phyloP scores from a whole-genome alignment of 2,888 invertebrate species.

The Calameuta filiformis region DNA sequence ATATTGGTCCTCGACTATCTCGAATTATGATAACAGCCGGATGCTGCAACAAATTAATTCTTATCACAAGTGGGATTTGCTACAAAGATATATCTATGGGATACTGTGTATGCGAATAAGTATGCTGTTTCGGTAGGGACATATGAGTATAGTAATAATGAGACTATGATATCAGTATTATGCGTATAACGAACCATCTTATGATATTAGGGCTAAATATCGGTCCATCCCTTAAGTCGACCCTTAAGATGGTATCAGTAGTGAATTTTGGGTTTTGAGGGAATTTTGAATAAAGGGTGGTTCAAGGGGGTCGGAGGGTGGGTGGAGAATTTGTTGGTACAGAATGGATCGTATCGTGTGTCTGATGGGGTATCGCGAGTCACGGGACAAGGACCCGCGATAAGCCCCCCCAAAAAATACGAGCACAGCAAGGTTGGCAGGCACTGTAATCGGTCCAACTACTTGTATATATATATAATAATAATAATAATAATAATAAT shows the following conservation, averaged over 20 bases:
- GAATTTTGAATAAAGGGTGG: slow-evolving; percentile 1
- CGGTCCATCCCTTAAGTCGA: slow-evolving; percentile 48
- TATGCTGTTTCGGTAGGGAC: slow-evolving; percentile 5
- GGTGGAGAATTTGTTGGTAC: neutral
- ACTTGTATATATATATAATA: slow-evolving; percentile 32
- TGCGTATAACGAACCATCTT: slow-evolving; percentile 13
- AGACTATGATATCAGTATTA: slow-evolving; percentile 16
- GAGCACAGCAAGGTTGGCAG: slow-evolving; percentile 58
- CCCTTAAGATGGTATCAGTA: slow-evolving; percentile 25
- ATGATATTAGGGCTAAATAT: slow-evolving; percentile 21
- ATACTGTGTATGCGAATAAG: neutral
- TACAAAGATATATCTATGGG: neutral
- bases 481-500: too few species aligned
- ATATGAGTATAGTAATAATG: slow-evolving; percentile 1
- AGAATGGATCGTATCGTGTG: neutral
- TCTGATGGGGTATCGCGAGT: neutral
- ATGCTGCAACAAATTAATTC: neutral
- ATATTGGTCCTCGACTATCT: neutral
- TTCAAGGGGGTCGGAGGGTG: too few species aligned
- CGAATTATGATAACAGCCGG: neutral
- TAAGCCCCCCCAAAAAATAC: slow-evolving; percentile 53
- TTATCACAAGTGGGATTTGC: neutral
- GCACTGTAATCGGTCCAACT: slow-evolving; percentile 53
- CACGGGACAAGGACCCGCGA: slow-evolving; percentile 29
- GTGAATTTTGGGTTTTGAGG: slow-evolving; percentile 42